Evolutionary conservation across 2,113 vertebrate species (phyloP).

Genomic region (Donacobius atricapilla): DNA sequence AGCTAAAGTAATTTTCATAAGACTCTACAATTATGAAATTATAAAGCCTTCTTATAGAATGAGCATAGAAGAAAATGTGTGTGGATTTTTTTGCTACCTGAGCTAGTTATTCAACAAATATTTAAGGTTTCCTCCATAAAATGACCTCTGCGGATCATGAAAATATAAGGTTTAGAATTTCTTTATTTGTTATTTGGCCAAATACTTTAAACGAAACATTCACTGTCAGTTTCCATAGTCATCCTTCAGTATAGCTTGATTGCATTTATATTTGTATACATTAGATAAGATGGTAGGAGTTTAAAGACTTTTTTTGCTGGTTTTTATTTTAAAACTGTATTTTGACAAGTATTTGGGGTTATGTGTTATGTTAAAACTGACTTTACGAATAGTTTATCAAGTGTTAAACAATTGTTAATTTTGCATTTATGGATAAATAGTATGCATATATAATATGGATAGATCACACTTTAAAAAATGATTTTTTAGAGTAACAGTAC

Average conservation of each 20-base stretch:
- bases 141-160: background rate
- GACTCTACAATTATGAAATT: background rate
- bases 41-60: background rate
- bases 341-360: background rate
- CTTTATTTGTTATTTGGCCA: background rate
- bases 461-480: background rate
- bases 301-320: accelerated
- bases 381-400: background rate
- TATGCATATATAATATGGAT: background rate
- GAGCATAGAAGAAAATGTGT: background rate
- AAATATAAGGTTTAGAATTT: background rate
- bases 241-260: background rate
- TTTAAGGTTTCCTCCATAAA: background rate
- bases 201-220: background rate
- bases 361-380: background rate
- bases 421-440: background rate
- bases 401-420: background rate
- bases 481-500: accelerated
- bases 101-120: background rate
- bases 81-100: background rate
- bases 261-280: background rate
- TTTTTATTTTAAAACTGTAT: background rate
- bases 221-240: background rate
- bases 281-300: accelerated
- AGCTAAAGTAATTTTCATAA: background rate